Conservation (phyloP, 2,888 invertebrate genomes). For the Drosophila multiciliata region DNA sequence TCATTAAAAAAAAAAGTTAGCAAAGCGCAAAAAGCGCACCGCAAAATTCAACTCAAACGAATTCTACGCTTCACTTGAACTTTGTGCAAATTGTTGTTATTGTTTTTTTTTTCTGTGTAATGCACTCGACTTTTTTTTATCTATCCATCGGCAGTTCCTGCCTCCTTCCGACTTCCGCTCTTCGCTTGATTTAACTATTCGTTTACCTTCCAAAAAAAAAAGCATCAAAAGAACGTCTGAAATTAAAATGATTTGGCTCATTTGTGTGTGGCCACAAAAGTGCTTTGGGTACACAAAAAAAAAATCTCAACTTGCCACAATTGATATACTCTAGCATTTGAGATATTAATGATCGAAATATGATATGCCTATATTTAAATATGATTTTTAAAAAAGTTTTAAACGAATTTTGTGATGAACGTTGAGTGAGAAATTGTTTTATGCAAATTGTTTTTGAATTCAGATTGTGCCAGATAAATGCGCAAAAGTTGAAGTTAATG, state of each 20-base stretch:
- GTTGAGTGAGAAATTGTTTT: not conserved
- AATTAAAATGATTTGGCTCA: conserved; percentile 69
- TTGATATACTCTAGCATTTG: conserved; percentile 4
- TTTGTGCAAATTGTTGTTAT: conserved; percentile 37
- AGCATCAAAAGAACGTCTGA: not conserved
- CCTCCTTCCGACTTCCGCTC: not conserved
- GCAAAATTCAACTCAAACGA: conserved; percentile 62
- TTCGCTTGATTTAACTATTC: conserved; percentile 52
- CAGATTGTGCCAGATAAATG: not conserved
- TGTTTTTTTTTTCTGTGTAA: not conserved
- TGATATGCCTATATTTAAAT: not conserved
- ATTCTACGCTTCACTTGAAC: conserved; percentile 77
- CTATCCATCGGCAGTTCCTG: conserved; percentile 11
- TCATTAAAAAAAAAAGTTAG: conserved; percentile 72
- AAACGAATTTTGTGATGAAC: not conserved
- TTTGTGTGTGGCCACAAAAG: conserved; percentile 71
- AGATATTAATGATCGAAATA: not conserved
- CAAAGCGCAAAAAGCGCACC: conserved; percentile 44
- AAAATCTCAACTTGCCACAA: not conserved
- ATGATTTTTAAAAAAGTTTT: not conserved
- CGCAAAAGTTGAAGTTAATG: not conserved
- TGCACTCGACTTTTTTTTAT: conserved; percentile 27
- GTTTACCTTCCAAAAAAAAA: conserved; percentile 40
- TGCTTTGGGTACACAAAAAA: not conserved
- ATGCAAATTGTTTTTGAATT: not conserved